These are phyloP conservation scores for Epizoanthus stellaris DNA, from an alignment of 92 coral and sea anemone species.

Conservation along the genomic window DNA sequence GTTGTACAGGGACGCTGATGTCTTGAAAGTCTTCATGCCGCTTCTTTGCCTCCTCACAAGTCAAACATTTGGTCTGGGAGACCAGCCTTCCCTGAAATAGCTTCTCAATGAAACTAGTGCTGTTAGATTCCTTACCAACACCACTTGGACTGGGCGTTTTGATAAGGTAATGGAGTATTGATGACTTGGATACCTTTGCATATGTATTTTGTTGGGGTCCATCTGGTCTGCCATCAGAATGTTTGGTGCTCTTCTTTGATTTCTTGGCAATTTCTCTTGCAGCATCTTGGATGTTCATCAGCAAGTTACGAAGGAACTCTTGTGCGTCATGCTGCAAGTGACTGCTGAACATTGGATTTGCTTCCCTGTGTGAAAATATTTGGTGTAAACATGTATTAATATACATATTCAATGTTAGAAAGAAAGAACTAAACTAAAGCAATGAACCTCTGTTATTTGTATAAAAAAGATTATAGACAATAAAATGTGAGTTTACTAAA, in stretches of 20 bases:
- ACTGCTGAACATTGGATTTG: slow-evolving; percentile 83
- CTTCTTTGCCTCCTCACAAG: slow-evolving; percentile 87
- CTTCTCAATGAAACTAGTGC: slow-evolving; percentile 43
- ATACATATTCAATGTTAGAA: no score
- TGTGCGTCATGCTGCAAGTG: slow-evolving; percentile 97
- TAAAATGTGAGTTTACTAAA: neutral
- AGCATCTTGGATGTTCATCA: slow-evolving; percentile 76
- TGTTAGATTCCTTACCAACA: neutral
- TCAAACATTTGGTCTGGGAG: slow-evolving; percentile 89
- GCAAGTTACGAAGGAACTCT: slow-evolving; percentile 88
- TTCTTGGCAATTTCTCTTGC: slow-evolving; percentile 61
- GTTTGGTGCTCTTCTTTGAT: slow-evolving; percentile 13
- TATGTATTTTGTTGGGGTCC: neutral
- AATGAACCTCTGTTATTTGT: no score
- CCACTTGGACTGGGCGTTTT: neutral
- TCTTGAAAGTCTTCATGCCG: slow-evolving; percentile 92
- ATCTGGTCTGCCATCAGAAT: neutral
- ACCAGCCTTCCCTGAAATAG: slow-evolving; percentile 89
- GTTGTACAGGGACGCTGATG: slow-evolving; percentile 94
- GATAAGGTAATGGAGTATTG: slow-evolving; percentile 16
- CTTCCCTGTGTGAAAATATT: slow-evolving; percentile 54
- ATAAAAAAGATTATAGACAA: no score
- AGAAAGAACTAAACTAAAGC: neutral
- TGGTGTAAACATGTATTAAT: neutral
- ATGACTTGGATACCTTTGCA: slow-evolving; percentile 27